Percentiles rank a stretch among this genome's conserved stretches.
Conservation (phyloP, 2,888 invertebrate genomes). For the Meta bourneti region DNA sequence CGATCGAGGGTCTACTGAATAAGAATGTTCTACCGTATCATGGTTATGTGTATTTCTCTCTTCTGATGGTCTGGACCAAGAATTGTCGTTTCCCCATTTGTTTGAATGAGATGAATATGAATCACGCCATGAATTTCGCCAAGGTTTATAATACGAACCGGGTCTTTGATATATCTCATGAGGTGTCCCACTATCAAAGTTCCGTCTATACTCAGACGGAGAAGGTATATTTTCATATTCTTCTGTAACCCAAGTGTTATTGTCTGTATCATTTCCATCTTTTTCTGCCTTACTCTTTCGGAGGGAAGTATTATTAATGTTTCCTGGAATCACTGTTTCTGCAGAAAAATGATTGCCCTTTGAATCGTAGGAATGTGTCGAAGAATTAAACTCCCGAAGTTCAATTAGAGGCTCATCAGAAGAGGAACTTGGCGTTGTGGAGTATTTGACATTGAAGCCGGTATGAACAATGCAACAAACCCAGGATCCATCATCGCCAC, state of each 20-base stretch:
- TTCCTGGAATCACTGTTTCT: background rate
- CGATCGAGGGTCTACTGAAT: background rate
- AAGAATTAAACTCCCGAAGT: too few species aligned
- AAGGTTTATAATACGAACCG: background rate
- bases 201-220: background rate
- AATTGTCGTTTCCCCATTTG: background rate
- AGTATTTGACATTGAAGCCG: background rate
- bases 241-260: background rate
- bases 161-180: background rate
- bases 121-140: background rate
- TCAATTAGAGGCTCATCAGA: too few species aligned
- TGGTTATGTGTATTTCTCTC: background rate
- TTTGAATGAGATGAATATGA: background rate
- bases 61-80: background rate
- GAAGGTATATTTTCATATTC: background rate
- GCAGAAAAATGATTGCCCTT: background rate
- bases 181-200: background rate
- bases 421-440: background rate
- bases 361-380: too few species aligned
- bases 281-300: background rate
- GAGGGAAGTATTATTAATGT: background rate
- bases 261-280: background rate
- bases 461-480: conserved; percentile 29
- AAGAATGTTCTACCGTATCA: background rate
- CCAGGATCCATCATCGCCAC: conserved; percentile 12